Base-by-base conservation (phyloP, 2,797 vertebrate species). In the Enteromius radiatus region DNA sequence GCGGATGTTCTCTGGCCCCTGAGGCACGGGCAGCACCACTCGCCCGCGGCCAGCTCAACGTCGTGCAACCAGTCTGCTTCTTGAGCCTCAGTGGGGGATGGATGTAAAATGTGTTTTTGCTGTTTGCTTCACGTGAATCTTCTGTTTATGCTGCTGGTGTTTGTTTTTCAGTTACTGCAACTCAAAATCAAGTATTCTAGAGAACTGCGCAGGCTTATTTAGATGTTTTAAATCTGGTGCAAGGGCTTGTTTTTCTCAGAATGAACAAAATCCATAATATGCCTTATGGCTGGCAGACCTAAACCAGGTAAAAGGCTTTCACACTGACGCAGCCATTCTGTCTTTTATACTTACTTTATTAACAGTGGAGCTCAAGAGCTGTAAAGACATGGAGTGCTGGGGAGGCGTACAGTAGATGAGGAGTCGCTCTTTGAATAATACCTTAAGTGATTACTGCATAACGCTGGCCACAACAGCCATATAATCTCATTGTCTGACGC, bases 401-500 rank as follows among this genome's bases (percentile, higher is more conserved):
- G 2, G 49, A 41, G 17, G 45, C 26, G 75, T 23, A 49, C 19
- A 56, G 6, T 54, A 36, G 54, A 74, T n/a, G 47, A 71, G 64
- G 52, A 70, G n/a, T 73, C 31, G 65, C 23, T 63, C 54, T 71
- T 45, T 54, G 56, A 38, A 41, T 79, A 38, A 33, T 52, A 67
- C 11, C 45, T 67, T 33, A 49, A 63, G 5, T 31, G 59, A 65
- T 56, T 67, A 49, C 31, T 71, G 68, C 54, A n/a, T 56, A 15
- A 65, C 15, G 19, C 69, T 47, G 43, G 21, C 76, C 7, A 8
- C 69, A 56, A 36, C 28, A 68, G 80, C 33, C 76, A 61, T 59
- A 65, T 67, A 82, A 67, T 76, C 65, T 81, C 38, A 73, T 59
- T 74, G 68, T 78, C 74, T 71, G 43, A 17, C 17, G 49, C 63